A percentile compares a stretch with the other conserved stretches of the same genome.
Conservation (phyloP, 2,113 vertebrate species). For the Actenoides lindsayi region DNA sequence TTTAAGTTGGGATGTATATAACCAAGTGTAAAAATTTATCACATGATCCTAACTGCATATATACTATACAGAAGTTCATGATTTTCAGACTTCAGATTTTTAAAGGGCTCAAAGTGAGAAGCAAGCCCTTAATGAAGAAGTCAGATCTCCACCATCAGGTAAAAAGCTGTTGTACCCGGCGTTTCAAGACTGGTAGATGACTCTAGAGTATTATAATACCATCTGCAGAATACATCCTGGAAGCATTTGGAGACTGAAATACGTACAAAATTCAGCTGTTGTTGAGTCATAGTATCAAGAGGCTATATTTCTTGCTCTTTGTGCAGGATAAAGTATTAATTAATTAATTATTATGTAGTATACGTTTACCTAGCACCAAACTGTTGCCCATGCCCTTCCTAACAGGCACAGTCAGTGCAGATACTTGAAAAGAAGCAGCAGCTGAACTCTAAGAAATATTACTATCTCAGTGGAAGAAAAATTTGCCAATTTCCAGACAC, state of each 20-base stretch:
- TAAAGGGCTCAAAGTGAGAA: neutral
- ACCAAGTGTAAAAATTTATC: neutral
- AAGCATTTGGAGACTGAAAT: neutral
- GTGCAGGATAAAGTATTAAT: neutral
- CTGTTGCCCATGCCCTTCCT: neutral
- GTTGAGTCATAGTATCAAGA: neutral
- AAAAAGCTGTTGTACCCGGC: neutral
- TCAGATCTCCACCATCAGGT: neutral
- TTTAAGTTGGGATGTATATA: neutral
- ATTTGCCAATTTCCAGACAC: neutral
- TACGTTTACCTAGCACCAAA: neutral
- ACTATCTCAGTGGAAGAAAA: neutral
- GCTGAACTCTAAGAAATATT: neutral
- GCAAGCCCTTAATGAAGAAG: neutral
- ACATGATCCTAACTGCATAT: fast-evolving
- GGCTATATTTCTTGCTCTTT: neutral
- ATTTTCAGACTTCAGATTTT: neutral
- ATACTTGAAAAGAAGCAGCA: neutral
- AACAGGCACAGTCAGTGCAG: neutral
- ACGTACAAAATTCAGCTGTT: neutral
- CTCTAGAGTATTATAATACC: neutral
- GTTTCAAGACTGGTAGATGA: neutral
- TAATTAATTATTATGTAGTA: neutral
- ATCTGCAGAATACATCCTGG: neutral
- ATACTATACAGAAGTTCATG: neutral